Evolutionary conservation across 1,140 invertebrate species (phyloP), one percentile per base, ranked within the genome.

Genomic region (Doryteuthis pealeii): DNA sequence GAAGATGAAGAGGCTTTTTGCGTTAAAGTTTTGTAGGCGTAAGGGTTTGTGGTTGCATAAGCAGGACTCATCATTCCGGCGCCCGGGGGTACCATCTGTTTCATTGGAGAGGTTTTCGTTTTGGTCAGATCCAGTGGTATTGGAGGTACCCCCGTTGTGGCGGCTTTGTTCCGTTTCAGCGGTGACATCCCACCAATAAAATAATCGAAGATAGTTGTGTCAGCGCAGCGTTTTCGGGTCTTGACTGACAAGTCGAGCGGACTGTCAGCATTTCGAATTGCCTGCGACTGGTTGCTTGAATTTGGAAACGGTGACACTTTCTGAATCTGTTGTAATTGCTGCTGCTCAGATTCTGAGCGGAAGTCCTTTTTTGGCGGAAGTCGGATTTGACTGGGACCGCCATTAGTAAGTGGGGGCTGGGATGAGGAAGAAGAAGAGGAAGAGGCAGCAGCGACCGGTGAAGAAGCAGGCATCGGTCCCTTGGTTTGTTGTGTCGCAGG

Each of bases 201-300:
- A 43, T 43, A 26, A 30, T 71, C 70, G 40, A 31, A 54, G 28
- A 28, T 43, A 1, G 78, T 80, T 4, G 76, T 76, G 54, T 73
- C 79, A 0, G 68, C 62, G 22, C 74, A 70, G 15, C 80, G 26
- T 32, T 78, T 79, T 5, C 74, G 74, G 2, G 80, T 73, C 58
- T 79, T 81, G 10, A 78, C 70, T 0, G 80, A 76, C n/a, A 81
- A 71, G 67, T 81, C 80, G 15, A 81, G 70, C 0, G 80, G 80
- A 33, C 74, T 72, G 62, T 81, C 79, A 15, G 74, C 71, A 10
- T 73, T 49, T 15, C 77, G 66, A 22, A 30, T 26, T 26, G 66
- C 10, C 22, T 68, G 66, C 26, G 31, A 18, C n/a, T 22, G 30
- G 35, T 3, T 3, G 35, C 35, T 40, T 40, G 35, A 40, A 5